Percentiles rank a stretch among this genome's conserved stretches.
phyloP scores from a whole-genome alignment of 1,140 invertebrate genomes.

The Drosophila tropicalis region DNA sequence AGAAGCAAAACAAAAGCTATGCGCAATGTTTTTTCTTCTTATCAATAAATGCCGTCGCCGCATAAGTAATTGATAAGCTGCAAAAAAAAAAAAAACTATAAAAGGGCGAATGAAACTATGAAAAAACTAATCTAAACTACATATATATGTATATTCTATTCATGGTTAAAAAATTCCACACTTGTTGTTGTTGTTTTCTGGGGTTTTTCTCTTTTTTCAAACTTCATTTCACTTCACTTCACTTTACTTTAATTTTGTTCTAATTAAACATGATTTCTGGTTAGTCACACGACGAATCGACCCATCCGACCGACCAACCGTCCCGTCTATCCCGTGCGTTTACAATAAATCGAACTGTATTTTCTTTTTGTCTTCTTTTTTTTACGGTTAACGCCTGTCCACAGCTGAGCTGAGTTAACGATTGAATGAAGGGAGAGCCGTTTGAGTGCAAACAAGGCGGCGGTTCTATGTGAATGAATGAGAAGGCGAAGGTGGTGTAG shows the following conservation, averaged over 20 bases:
- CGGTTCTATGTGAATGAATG: background rate
- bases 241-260: background rate
- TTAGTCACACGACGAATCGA: constrained; percentile 3
- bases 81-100: background rate
- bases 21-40: constrained; percentile 2
- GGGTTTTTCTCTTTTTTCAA: background rate
- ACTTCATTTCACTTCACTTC: constrained; percentile 10
- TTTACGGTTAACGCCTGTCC: constrained; percentile 41
- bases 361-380: constrained; percentile 30
- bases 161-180: constrained; percentile 21
- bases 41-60: background rate
- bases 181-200: background rate
- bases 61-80: constrained; percentile 11
- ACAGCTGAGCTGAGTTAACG: constrained; percentile 51
- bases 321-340: background rate
- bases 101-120: constrained; percentile 6
- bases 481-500: background rate
- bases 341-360: constrained; percentile 30
- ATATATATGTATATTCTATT: constrained; percentile 37
- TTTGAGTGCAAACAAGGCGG: constrained; percentile 24
- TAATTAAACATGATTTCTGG: constrained; percentile 7
- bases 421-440: constrained; percentile 43
- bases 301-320: background rate
- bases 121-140: constrained; percentile 21
- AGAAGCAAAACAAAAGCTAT: background rate